Evolutionary conservation across 92 coral and sea anemone genomes (phyloP).

Genomic region (Hydrozoanthus gracilis): DNA sequence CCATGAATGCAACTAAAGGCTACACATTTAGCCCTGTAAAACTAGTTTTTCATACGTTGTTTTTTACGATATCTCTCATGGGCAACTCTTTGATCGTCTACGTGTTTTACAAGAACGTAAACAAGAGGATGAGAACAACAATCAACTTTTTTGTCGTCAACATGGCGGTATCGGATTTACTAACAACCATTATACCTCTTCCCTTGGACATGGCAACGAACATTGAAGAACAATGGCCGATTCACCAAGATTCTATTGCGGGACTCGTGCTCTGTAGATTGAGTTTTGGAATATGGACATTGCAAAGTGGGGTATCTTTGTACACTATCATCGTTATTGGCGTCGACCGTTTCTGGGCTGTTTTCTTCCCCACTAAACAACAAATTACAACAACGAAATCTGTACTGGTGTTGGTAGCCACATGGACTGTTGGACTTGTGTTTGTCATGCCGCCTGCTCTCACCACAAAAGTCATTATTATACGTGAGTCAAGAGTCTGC

Average conservation of each 20-base stretch:
- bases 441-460: neutral
- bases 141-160: too few species aligned
- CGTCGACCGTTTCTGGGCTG: neutral
- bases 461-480: neutral
- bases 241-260: neutral
- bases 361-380: neutral
- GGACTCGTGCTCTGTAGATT: neutral
- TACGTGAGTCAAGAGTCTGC: neutral
- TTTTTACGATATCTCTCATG: neutral
- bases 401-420: neutral
- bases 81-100: neutral
- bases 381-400: neutral
- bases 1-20: neutral
- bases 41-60: neutral
- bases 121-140: neutral
- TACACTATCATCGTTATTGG: neutral
- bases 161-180: too few species aligned
- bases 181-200: too few species aligned
- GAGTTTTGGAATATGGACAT: neutral
- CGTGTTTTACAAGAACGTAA: neutral
- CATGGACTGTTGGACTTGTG: neutral
- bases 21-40: neutral
- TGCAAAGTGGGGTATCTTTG: neutral
- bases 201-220: neutral
- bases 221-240: neutral